phyloP scores from a whole-genome alignment of 23 tunicate species.

The Phallusia fumigata region DNA sequence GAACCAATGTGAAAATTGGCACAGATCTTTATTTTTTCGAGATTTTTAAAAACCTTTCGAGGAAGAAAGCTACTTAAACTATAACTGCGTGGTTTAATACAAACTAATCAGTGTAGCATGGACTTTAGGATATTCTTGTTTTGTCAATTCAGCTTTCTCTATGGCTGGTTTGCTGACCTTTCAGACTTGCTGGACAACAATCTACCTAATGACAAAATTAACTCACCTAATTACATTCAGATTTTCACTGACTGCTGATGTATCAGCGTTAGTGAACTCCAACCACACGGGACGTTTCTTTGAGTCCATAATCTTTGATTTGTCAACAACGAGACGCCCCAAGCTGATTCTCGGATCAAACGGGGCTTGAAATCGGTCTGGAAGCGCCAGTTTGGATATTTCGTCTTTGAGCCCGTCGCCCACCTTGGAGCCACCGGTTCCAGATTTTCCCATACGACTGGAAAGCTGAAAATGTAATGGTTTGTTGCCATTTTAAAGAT shows the following conservation, averaged over 20 bases:
- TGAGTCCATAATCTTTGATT: constrained; percentile 85
- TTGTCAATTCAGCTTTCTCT: too few relatives aligned
- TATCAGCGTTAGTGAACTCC: constrained; percentile 83
- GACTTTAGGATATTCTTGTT: too few relatives aligned
- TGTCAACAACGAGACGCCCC: constrained; percentile 62
- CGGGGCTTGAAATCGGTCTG: constrained; percentile 79
- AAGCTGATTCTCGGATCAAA: constrained; percentile 77
- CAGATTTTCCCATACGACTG: constrained; percentile 23
- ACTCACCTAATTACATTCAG: constrained; percentile 42
- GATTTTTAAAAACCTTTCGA: too few relatives aligned
- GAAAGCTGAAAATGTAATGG: constrained; percentile 16
- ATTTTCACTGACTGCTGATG: constrained; percentile 35
- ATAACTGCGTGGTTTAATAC: too few relatives aligned
- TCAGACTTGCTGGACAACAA: too few relatives aligned
- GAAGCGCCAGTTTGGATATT: constrained; percentile 34
- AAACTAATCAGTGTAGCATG: too few relatives aligned
- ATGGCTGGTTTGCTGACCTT: too few relatives aligned
- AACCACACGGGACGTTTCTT: constrained; percentile 86
- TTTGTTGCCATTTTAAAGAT: too few relatives aligned
- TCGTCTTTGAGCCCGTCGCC: constrained; percentile 48
- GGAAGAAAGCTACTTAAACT: too few relatives aligned
- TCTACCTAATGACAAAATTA: too few relatives aligned
- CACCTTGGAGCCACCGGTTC: constrained; percentile 36
- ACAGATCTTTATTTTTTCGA: too few relatives aligned
- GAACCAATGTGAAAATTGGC: too few relatives aligned